These are phyloP conservation scores for Epizoanthus ramosus DNA, from an alignment of 92 coral and sea anemone genomes.

Conservation along the genomic window DNA sequence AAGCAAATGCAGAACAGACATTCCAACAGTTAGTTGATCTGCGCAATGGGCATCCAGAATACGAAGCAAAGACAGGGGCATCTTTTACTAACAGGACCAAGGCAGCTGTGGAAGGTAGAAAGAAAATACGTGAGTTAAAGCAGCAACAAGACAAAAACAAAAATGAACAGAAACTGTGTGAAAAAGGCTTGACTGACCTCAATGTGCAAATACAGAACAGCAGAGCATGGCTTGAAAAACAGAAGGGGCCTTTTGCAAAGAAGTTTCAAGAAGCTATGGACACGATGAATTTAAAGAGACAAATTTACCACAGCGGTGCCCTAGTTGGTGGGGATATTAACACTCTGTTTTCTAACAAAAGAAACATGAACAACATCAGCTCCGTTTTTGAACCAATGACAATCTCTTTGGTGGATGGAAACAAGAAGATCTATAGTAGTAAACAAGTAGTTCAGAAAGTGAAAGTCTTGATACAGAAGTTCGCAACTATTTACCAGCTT, in stretches of 20 bases:
- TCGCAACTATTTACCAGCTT: background rate
- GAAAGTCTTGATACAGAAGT: background rate
- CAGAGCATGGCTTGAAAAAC: background rate
- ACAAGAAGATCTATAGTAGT: background rate
- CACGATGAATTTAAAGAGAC: background rate
- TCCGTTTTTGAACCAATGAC: background rate
- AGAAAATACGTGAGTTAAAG: background rate
- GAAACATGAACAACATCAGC: background rate
- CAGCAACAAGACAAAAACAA: background rate
- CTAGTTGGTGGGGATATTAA: background rate
- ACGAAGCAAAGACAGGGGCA: background rate
- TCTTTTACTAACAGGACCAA: background rate
- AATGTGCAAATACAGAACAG: background rate
- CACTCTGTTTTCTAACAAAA: background rate
- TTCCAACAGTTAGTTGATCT: background rate
- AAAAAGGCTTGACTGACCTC: background rate
- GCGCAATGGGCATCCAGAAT: slow-evolving; percentile 4
- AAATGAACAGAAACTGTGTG: background rate
- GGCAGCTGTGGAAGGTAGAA: background rate
- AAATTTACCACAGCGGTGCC: background rate
- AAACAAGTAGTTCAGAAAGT: background rate
- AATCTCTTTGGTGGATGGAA: background rate
- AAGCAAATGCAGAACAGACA: background rate
- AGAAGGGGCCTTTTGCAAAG: background rate
- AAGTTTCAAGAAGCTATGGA: background rate